Base-by-base conservation (phyloP, 2,113 vertebrate species). In the Verasper variegatus region DNA sequence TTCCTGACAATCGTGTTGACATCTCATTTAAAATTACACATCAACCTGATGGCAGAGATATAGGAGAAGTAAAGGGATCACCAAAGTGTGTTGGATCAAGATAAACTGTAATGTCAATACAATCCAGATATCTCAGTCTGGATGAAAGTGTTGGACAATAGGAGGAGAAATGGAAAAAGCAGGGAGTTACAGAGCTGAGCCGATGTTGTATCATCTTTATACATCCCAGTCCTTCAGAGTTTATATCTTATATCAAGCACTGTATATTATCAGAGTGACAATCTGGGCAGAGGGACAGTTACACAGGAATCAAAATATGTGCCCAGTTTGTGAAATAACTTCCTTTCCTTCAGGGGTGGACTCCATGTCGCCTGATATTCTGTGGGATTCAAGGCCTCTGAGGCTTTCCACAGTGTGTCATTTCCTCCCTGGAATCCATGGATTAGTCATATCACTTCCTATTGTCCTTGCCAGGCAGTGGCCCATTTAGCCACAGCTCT, bases 361-460 rank as follows among this genome's bases (percentile, higher is more conserved):
- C 69, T 72, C 78, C 72, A 65, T 65, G 60, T 82, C 4, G 24
- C 65, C 68, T 69, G 67, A 85, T 67, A 35, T 84, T 88, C 78
- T 84, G 85, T 79, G 85, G 79, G 88, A 94, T 87, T 87, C 88
- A 82, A 82, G 67, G 77, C 69, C 88, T 90, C 72, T n/a, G 71
- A 85, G 84, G 79, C 77, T 89, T 90, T 93, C 92, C 92, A 89
- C 80, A 31, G 71, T 64, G 55, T 92, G 92, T 92, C 88, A 90
- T 93, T 93, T 95, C 92, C 92, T 93, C 71, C 52, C 69, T 81
- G 76, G 78, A 81, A 89, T 87, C 85, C 8, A 58, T 68, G 88
- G 86, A 91, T 89, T 84, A 90, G 86, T 89, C 88, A 84, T 86
- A 87, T 92, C 86, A 82, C 89, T 92, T 93, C 89, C 92, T 81